phyloP scores from a whole-genome alignment of 2,113 vertebrate genomes.

The Rhizomys pruinosus region DNA sequence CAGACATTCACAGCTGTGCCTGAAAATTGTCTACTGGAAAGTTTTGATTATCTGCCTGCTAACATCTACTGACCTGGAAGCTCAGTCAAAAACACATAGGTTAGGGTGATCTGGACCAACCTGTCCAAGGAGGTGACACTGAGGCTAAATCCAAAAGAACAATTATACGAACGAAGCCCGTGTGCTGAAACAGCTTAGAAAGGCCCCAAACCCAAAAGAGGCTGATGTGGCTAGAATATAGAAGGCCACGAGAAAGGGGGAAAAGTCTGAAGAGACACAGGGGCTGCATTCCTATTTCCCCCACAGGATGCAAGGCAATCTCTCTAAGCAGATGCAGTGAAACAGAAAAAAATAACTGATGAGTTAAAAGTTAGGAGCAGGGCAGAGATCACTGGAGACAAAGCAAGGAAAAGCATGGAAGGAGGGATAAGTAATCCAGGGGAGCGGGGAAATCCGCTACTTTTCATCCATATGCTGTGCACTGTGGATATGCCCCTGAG shows the following conservation, averaged over 20 bases:
- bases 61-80: background rate
- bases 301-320: background rate
- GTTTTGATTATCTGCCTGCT: background rate
- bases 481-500: background rate
- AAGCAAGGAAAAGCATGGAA: background rate
- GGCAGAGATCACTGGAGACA: background rate
- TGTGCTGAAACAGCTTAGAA: background rate
- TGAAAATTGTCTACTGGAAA: background rate
- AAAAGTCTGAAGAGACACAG: background rate
- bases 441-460: background rate
- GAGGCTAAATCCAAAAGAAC: background rate
- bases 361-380: background rate
- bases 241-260: background rate
- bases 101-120: background rate
- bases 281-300: background rate
- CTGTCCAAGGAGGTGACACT: background rate
- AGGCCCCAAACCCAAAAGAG: background rate
- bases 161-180: background rate
- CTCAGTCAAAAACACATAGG: background rate
- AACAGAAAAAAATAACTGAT: background rate
- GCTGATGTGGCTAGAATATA: background rate
- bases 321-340: background rate
- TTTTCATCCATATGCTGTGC: accelerated
- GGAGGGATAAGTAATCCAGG: background rate
- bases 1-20: background rate